phyloP scores from a whole-genome alignment of 2,797 vertebrate species.

The Pseudomugil tenellus region DNA sequence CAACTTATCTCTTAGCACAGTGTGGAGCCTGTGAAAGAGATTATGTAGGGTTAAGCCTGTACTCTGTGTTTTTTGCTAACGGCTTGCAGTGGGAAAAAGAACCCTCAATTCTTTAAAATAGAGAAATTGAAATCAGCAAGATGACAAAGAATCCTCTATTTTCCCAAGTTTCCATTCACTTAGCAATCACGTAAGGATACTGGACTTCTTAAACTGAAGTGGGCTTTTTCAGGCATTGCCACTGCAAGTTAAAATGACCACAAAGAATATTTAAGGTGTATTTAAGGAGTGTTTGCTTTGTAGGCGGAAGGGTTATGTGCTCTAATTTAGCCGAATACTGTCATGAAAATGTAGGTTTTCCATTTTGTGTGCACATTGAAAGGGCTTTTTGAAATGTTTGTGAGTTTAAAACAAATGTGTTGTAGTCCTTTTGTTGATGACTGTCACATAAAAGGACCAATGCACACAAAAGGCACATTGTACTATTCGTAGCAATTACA shows the following conservation, averaged over 20 bases:
- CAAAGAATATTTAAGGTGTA: conserved; percentile 48
- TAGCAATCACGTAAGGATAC: conserved; percentile 21
- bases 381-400: conserved; percentile 87
- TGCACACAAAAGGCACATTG: conserved; percentile 85
- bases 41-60: conserved; percentile 21
- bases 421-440: conserved; percentile 79
- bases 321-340: conserved; percentile 82
- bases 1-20: conserved; percentile 59
- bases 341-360: conserved; percentile 83
- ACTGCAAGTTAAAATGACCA: conserved; percentile 47
- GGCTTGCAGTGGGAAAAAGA: conserved; percentile 16
- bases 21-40: conserved; percentile 51
- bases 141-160: conserved; percentile 17
- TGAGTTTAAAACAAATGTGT: conserved; percentile 75
- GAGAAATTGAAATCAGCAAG: conserved; percentile 39
- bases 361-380: conserved; percentile 87
- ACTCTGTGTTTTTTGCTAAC: conserved; percentile 8
- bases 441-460: conserved; percentile 82
- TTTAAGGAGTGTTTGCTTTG: conserved; percentile 73
- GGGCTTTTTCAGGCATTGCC: conserved; percentile 55
- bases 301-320: conserved; percentile 71
- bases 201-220: conserved; percentile 34
- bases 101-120: conserved; percentile 34
- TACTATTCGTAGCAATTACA: conserved; percentile 88
- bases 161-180: conserved; percentile 30